Evolutionary conservation across 2,113 vertebrate species (phyloP), one percentile per base, ranked within the genome.

Genomic region (Drymodes brunneopygia): DNA sequence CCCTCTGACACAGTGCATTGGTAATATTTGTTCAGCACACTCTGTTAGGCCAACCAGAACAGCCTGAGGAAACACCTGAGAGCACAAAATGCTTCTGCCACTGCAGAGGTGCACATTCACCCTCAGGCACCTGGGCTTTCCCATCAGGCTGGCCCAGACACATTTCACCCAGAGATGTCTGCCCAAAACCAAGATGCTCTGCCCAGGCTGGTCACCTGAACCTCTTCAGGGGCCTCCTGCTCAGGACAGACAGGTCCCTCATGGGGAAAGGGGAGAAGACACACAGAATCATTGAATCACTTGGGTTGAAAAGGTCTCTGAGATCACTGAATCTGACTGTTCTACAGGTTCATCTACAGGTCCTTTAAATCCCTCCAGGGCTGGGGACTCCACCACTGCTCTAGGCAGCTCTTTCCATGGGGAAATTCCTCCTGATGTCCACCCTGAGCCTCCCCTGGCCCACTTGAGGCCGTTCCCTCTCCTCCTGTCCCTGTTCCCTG

Each of bases 1-100:
- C 33, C 42, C 23, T 3, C 38, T n/a, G 4, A 50, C 1, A 5
- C 45, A 56, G 29, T 3, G 12, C 25, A 19, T 0, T n/a, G 64
- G 54, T 21, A 54, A 15, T 4, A 45, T 20, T 5, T 60, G 48
- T 22, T 61, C 61, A 86, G 10, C 27, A 5, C 1, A 9, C 27
- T 54, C 53, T 66, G 6, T 6, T 6, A 58, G 71, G 47, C 21
- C 42, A 66, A 17, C 10, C 7, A 5, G 24, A 22, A 35, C n/a
- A 74, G 51, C 61, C 27, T n/a, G 56, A 77, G 64, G 47, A 62
- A 61, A 62, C 20, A 28, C 54, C 0, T 47, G 60, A 58, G 40
- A 78, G 35, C 20, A 51, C 20, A 74, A 64, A 81, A 33, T 4
- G 28, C 35, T 73, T 51, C 90, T 67, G 47, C 35, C 35, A 3